A percentile compares a stretch with the other conserved stretches of the same genome.
phyloP scores from a whole-genome alignment of 1,140 invertebrate species.

The Brachionus plicatilis region DNA sequence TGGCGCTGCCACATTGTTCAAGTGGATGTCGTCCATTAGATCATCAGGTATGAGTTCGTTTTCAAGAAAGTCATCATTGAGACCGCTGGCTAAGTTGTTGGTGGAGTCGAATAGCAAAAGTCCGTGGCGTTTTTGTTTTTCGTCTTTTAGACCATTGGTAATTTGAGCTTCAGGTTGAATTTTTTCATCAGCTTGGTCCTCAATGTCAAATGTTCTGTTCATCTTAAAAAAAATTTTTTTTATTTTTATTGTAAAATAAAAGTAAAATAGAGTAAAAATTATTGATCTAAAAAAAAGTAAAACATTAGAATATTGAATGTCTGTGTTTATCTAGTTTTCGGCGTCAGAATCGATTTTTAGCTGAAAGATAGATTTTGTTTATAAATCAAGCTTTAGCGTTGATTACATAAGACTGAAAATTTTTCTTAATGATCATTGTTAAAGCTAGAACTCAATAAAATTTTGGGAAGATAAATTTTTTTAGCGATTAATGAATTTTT shows the following conservation, averaged over 20 bases:
- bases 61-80: conserved; percentile 19
- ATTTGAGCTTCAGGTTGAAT: not conserved
- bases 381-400: not conserved
- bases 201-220: conserved; percentile 30
- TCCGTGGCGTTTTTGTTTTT: not conserved
- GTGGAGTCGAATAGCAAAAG: not conserved
- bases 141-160: not conserved
- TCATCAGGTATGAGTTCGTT: conserved; percentile 38
- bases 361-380: not conserved
- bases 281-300: no score
- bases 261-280: no score
- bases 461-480: not conserved
- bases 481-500: not conserved
- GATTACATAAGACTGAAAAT: not conserved
- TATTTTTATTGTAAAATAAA: no score
- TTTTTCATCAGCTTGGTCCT: not conserved
- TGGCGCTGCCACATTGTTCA: not conserved
- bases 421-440: not conserved
- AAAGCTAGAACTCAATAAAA: not conserved
- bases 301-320: not conserved
- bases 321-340: not conserved
- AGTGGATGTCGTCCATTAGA: conserved; percentile 13
- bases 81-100: not conserved
- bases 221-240: not conserved
- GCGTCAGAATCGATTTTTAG: not conserved